These are phyloP conservation scores for Hypolimnas misippus DNA, from an alignment of 2,888 invertebrate genomes.

Conservation along the genomic window DNA sequence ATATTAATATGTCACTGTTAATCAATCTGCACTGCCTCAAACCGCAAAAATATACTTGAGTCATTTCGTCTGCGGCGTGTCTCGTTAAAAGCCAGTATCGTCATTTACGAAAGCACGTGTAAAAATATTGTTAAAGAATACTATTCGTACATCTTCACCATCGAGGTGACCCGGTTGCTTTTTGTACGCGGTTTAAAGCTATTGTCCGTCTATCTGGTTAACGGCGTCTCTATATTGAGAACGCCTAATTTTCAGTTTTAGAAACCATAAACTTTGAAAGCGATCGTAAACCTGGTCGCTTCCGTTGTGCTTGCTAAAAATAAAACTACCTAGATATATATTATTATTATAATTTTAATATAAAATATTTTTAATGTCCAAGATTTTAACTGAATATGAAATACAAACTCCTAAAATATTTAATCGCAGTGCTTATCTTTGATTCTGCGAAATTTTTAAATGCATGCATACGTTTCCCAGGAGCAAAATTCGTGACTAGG, in stretches of 20 bases:
- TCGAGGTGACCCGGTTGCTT: conserved; percentile 65
- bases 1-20: conserved; percentile 43
- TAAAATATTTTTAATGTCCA: conserved; percentile 42
- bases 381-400: conserved; percentile 1
- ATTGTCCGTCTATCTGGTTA: conserved; percentile 47
- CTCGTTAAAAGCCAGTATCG: conserved; percentile 19
- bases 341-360: too few species aligned
- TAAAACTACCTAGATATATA: background rate
- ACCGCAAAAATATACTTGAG: conserved; percentile 33
- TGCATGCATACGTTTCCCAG: conserved; percentile 54
- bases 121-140: conserved; percentile 21
- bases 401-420: conserved; percentile 39
- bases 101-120: conserved; percentile 9
- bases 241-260: conserved; percentile 24
- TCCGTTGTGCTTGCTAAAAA: background rate
- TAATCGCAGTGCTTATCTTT: conserved; percentile 44
- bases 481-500: conserved; percentile 64
- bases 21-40: conserved; percentile 24
- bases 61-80: conserved; percentile 22
- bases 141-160: conserved; percentile 50
- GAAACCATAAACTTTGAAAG: conserved; percentile 19
- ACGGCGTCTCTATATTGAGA: conserved; percentile 48
- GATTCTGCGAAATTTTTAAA: conserved; percentile 57
- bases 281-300: conserved; percentile 5
- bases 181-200: conserved; percentile 50